A percentile compares a stretch with the other conserved stretches of the same genome.
phyloP scores from a whole-genome alignment of 23 tunicate species.

The Clavelina lepadiformis region DNA sequence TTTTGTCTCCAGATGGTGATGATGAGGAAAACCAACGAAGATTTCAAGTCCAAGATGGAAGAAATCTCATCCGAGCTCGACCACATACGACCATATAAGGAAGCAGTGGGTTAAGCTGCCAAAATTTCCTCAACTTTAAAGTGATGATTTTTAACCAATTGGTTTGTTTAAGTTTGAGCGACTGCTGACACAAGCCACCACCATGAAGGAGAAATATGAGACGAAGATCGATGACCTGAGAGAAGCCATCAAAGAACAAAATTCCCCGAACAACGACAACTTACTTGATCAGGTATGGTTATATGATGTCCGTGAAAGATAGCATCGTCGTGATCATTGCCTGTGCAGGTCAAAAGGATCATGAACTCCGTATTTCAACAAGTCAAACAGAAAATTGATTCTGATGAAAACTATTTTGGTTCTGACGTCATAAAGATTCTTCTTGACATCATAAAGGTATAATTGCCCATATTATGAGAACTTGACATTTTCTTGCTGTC shows the following conservation, averaged over 20 bases:
- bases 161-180: constrained; percentile 42
- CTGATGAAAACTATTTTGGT: constrained; percentile 59
- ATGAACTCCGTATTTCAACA: constrained; percentile 76
- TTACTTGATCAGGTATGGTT: neutral
- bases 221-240: constrained; percentile 42
- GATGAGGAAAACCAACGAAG: constrained; percentile 38
- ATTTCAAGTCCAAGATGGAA: constrained; percentile 18
- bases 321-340: neutral
- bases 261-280: neutral
- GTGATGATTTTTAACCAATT: neutral
- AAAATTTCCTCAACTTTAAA: neutral
- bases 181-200: constrained; percentile 46
- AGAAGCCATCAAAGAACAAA: constrained; percentile 12
- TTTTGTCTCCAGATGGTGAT: constrained; percentile 27
- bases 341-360: constrained; percentile 54
- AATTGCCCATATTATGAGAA: neutral
- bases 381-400: constrained; percentile 22
- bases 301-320: neutral
- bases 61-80: constrained; percentile 26
- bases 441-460: constrained; percentile 51
- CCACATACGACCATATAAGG: constrained; percentile 19
- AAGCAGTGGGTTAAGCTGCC: constrained; percentile 28
- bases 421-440: constrained; percentile 22
- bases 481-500: neutral
- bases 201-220: constrained; percentile 74